phyloP scores from a whole-genome alignment of 1,140 invertebrate species.

The Dufourea novaeangliae region DNA sequence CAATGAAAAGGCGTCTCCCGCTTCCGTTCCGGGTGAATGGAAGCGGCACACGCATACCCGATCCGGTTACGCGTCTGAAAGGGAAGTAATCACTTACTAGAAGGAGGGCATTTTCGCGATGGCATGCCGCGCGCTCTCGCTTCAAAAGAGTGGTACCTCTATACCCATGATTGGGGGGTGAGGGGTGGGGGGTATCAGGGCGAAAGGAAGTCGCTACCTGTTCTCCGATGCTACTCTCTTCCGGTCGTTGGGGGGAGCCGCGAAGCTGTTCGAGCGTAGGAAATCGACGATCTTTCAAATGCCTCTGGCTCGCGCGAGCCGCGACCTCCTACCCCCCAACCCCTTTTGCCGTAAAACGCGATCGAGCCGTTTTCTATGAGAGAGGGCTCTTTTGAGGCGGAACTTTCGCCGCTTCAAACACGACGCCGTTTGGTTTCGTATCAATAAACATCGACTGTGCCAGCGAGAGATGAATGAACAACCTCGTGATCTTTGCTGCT shows the following conservation, averaged over 20 bases:
- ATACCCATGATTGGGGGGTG: too few species aligned
- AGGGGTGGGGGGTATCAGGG: neutral
- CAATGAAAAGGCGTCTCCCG: slow-evolving; percentile 38
- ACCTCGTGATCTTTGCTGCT: too few species aligned
- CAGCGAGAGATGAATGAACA: neutral
- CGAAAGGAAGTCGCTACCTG: slow-evolving; percentile 36
- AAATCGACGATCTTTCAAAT: slow-evolving; percentile 29
- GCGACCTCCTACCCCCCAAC: neutral
- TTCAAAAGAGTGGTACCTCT: slow-evolving; percentile 33
- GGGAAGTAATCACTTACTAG: slow-evolving; percentile 52
- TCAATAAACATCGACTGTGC: neutral
- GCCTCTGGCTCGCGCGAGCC: neutral
- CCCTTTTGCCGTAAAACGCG: too few species aligned
- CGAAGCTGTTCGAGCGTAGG: slow-evolving; percentile 12
- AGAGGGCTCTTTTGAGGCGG: neutral
- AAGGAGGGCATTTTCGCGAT: slow-evolving; percentile 47
- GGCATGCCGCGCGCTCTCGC: slow-evolving; percentile 8
- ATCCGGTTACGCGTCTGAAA: slow-evolving; percentile 51
- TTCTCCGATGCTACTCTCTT: neutral
- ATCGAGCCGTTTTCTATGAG: neutral
- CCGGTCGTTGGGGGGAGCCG: neutral
- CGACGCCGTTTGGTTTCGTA: neutral
- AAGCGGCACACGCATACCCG: slow-evolving; percentile 29
- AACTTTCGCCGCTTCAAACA: neutral
- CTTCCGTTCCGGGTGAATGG: slow-evolving; percentile 14